Conservation (phyloP, 2,113 vertebrate genomes). For the Sprattus sprattus region DNA sequence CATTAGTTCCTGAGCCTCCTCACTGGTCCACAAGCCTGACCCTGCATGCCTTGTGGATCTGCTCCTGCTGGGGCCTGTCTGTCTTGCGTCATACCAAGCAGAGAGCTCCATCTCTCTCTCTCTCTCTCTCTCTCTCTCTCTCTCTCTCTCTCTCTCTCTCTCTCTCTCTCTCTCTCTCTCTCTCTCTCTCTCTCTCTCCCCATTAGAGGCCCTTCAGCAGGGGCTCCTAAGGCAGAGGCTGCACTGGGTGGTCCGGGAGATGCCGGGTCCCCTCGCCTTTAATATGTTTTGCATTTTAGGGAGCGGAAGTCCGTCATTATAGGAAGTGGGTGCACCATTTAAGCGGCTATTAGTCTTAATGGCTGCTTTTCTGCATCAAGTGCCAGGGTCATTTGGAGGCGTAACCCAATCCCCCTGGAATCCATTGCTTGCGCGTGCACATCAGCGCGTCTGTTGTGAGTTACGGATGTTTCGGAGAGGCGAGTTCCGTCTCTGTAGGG, state of each 20-base stretch:
- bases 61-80: not conserved
- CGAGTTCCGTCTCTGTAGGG: not conserved
- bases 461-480: constrained; percentile 27
- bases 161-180: not conserved
- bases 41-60: not conserved
- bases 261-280: constrained; percentile 36
- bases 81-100: too few species aligned
- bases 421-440: not conserved
- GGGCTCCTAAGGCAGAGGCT: not conserved
- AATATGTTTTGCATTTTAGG: constrained; percentile 53
- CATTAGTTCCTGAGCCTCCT: too few species aligned
- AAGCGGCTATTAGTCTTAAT: constrained; percentile 47
- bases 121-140: too few species aligned
- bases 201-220: too few species aligned
- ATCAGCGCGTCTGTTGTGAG: constrained; percentile 26
- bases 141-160: not conserved
- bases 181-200: not conserved
- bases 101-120: not conserved
- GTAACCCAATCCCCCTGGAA: constrained; percentile 48
- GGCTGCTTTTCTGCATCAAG: constrained; percentile 23
- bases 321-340: constrained; percentile 52
- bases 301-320: constrained; percentile 52
- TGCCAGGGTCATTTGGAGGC: not conserved
- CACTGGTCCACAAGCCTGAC: not conserved
- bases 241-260: constrained; percentile 41